phyloP scores from a whole-genome alignment of 2,888 invertebrate species.

The Chydorus sphaericus region DNA sequence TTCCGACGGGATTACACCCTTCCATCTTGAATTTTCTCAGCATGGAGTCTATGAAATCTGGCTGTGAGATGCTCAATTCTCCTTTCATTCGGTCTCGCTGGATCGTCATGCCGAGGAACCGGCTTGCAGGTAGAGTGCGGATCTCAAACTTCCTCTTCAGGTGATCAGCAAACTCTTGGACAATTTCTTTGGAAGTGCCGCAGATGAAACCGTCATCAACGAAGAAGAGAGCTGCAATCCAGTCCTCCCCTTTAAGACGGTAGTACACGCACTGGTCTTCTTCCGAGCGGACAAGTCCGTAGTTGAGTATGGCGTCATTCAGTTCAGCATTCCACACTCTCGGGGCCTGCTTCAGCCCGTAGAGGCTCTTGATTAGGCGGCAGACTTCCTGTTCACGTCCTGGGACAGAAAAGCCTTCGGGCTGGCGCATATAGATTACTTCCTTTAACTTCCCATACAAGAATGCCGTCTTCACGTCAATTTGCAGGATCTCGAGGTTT shows the following conservation, averaged over 20 bases:
- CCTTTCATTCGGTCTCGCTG: background rate
- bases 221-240: conserved; percentile 1
- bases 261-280: background rate
- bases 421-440: conserved; percentile 1
- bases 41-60: background rate
- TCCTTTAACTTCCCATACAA: background rate
- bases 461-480: conserved; percentile 7
- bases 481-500: background rate
- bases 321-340: background rate
- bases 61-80: background rate
- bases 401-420: background rate
- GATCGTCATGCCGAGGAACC: background rate
- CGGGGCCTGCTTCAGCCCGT: background rate
- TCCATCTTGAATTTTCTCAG: background rate
- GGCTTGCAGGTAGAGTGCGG: background rate
- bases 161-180: background rate
- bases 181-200: background rate
- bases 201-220: background rate
- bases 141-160: background rate
- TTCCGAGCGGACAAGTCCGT: background rate
- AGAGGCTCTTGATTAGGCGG: conserved; percentile 2
- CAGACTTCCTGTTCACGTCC: conserved; percentile 7
- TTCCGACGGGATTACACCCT: background rate
- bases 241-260: background rate
- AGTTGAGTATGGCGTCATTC: background rate